A percentile compares a stretch with the other conserved stretches of the same genome.
Conservation (phyloP, 2,113 vertebrate species). For the Hemibagrus wyckioides region DNA sequence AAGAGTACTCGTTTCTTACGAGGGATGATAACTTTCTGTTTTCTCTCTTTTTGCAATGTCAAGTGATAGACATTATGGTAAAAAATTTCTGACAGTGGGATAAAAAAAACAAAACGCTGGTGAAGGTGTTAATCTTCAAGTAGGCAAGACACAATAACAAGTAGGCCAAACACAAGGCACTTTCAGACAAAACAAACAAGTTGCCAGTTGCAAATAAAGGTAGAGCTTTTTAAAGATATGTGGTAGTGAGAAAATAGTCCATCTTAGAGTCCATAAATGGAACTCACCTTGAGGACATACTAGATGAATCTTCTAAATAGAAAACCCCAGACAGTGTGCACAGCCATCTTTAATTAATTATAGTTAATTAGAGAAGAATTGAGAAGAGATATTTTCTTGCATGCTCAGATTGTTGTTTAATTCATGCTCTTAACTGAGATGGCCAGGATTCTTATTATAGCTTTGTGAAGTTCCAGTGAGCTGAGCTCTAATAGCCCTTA, state of each 20-base stretch:
- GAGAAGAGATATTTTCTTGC: background rate
- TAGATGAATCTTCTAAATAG: background rate
- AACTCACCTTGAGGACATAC: background rate
- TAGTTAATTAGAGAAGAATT: background rate
- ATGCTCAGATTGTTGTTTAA: background rate
- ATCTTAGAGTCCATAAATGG: background rate
- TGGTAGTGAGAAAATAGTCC: background rate
- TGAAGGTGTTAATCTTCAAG: background rate
- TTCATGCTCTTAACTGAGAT: background rate
- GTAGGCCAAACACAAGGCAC: background rate
- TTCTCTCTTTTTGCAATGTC: background rate
- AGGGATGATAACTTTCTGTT: background rate
- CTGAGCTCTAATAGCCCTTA: background rate
- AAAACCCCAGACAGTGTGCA: background rate
- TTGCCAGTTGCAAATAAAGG: background rate
- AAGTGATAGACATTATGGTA: background rate
- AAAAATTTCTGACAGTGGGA: background rate
- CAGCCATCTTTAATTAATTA: background rate
- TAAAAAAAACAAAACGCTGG: background rate
- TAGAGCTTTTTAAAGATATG: background rate
- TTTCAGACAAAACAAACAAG: constrained; percentile 1
- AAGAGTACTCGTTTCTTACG: background rate
- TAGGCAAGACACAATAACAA: background rate
- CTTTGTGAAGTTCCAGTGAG: background rate
- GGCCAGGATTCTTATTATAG: background rate